phyloP scores from a whole-genome alignment of 2,797 vertebrate species.

The Acipenser transmontanus region DNA sequence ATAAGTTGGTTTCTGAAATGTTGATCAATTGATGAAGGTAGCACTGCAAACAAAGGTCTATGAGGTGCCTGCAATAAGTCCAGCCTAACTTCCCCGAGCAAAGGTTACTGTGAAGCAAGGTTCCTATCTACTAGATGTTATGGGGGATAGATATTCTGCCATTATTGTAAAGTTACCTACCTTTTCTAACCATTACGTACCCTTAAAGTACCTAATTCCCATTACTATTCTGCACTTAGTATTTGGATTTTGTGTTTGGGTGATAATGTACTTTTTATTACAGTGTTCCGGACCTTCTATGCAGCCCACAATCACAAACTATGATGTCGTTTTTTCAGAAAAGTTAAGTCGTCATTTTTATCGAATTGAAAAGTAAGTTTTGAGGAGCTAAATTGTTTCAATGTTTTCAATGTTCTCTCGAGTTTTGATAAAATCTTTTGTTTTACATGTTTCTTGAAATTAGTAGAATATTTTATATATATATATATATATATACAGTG shows the following conservation, averaged over 20 bases:
- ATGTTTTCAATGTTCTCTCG: background rate
- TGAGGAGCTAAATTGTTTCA: conserved; percentile 8
- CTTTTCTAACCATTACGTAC: too few species aligned
- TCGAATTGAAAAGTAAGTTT: conserved; percentile 80
- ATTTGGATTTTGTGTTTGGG: background rate
- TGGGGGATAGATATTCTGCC: too few species aligned
- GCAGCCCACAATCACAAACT: conserved; percentile 89
- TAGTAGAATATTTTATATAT: background rate
- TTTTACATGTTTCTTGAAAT: background rate
- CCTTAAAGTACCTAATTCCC: too few species aligned
- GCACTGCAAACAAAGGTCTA: too few species aligned
- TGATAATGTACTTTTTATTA: conserved; percentile 21
- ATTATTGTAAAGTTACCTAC: too few species aligned
- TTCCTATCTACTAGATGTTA: background rate
- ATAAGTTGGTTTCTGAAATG: too few species aligned
- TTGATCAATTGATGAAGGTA: too few species aligned
- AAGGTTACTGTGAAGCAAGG: background rate
- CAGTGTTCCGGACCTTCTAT: conserved; percentile 97
- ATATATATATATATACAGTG: too few species aligned
- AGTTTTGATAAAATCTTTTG: too few species aligned
- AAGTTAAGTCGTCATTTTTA: conserved; percentile 80
- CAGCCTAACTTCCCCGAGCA: too few species aligned
- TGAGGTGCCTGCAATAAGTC: too few species aligned
- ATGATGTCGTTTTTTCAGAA: conserved; percentile 85
- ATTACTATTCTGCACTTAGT: background rate